Conservation (phyloP, 2,113 vertebrate species). For the Casuarius casuarius region DNA sequence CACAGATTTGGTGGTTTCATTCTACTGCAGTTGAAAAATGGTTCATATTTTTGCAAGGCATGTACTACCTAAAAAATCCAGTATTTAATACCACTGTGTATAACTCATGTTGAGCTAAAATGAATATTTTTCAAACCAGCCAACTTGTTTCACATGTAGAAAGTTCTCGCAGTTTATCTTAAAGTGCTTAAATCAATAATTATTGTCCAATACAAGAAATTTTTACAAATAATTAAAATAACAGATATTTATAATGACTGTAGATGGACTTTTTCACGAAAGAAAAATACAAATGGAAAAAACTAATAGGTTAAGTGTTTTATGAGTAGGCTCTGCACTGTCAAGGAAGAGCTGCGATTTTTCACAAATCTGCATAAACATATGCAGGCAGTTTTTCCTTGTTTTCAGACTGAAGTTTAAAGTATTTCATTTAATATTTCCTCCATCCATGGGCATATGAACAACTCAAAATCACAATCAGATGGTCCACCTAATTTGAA, state of each 20-base stretch:
- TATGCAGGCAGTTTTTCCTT: background rate
- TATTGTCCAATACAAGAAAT: background rate
- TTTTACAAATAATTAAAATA: background rate
- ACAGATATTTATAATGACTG: background rate
- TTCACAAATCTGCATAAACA: background rate
- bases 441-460: background rate
- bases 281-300: background rate
- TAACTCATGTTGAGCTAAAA: background rate
- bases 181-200: background rate
- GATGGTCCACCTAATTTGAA: background rate
- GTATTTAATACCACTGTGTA: background rate
- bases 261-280: background rate
- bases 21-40: background rate
- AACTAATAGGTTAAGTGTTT: background rate
- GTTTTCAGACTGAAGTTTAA: background rate
- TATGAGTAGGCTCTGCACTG: background rate
- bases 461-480: background rate
- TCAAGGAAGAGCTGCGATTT: background rate
- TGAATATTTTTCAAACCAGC: background rate
- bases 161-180: background rate
- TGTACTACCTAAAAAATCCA: background rate
- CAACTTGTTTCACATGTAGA: background rate
- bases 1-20: background rate
- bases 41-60: background rate
- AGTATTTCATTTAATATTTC: background rate